phyloP scores from a whole-genome alignment of 2,113 vertebrate species.

The Takifugu bimaculatus region DNA sequence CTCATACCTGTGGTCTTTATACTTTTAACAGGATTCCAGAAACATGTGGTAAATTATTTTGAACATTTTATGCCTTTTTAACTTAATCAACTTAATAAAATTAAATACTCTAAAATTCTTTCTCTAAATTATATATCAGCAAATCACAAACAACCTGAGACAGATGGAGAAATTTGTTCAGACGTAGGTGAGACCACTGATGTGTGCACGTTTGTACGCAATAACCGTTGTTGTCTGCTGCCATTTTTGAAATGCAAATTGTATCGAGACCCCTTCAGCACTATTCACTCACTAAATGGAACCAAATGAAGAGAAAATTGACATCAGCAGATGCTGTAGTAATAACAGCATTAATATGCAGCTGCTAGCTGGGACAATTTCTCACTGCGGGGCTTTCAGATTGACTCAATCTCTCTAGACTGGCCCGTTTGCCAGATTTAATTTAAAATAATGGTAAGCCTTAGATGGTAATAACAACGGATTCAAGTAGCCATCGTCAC shows the following conservation, averaged over 20 bases:
- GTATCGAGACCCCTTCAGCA: slow-evolving; percentile 19
- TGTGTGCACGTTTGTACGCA: slow-evolving; percentile 36
- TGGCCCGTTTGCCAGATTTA: slow-evolving; percentile 59
- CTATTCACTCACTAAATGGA: slow-evolving; percentile 30
- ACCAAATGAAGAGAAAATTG: slow-evolving; percentile 57
- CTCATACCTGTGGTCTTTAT: slow-evolving; percentile 5
- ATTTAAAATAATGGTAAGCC: slow-evolving; percentile 65
- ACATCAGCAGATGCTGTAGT: slow-evolving; percentile 53
- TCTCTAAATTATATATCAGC: not conserved
- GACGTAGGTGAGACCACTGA: slow-evolving; percentile 40
- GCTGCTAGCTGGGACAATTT: slow-evolving; percentile 43
- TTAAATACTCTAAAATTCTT: too few relatives aligned
- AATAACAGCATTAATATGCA: slow-evolving; percentile 68
- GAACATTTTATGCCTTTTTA: slow-evolving; percentile 14
- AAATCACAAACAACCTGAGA: slow-evolving; percentile 14
- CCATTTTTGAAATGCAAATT: slow-evolving; percentile 31
- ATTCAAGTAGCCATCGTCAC: slow-evolving; percentile 48
- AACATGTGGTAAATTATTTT: slow-evolving; percentile 23
- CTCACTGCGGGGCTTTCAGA: slow-evolving; percentile 55
- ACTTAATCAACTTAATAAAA: too few relatives aligned
- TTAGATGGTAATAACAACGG: slow-evolving; percentile 50
- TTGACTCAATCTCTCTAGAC: slow-evolving; percentile 58
- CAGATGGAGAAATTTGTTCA: slow-evolving; percentile 24
- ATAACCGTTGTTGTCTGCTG: slow-evolving; percentile 44
- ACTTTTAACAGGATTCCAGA: slow-evolving; percentile 27